Conservation (phyloP, 2,797 vertebrate species). For the Margarornis squamiger region DNA sequence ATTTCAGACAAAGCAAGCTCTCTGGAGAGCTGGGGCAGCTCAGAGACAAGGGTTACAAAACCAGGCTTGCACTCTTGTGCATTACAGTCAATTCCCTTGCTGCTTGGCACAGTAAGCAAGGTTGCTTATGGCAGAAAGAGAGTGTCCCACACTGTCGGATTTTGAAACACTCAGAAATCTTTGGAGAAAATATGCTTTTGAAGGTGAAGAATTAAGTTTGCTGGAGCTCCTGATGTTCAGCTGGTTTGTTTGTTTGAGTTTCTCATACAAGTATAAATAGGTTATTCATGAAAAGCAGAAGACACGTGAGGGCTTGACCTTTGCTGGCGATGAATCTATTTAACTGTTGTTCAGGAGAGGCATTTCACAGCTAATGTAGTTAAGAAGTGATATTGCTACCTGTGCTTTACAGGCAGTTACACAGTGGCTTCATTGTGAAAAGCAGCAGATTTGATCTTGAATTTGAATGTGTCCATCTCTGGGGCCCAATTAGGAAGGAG, state of each 20-base stretch:
- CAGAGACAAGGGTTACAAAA: background rate
- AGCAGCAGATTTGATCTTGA: background rate
- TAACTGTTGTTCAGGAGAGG: background rate
- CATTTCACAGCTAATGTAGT: background rate
- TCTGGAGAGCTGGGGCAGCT: background rate
- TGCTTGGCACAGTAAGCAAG: background rate
- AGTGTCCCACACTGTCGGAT: background rate
- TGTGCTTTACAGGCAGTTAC: background rate
- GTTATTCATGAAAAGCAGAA: background rate
- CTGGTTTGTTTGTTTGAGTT: background rate
- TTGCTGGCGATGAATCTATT: conserved; percentile 5
- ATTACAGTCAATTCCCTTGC: background rate
- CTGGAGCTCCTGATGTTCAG: background rate
- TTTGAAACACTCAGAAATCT: background rate
- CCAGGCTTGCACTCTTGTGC: background rate
- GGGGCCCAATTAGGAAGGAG: background rate
- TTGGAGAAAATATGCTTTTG: background rate
- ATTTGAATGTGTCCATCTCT: background rate
- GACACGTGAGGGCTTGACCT: background rate
- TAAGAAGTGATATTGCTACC: background rate
- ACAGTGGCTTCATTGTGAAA: background rate
- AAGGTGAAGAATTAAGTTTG: background rate
- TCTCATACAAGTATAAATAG: background rate
- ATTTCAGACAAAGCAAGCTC: background rate
- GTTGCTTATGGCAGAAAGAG: background rate